These are phyloP conservation scores for Irena cyanogastra DNA, from an alignment of 2,113 vertebrate genomes.

Conservation along the genomic window DNA sequence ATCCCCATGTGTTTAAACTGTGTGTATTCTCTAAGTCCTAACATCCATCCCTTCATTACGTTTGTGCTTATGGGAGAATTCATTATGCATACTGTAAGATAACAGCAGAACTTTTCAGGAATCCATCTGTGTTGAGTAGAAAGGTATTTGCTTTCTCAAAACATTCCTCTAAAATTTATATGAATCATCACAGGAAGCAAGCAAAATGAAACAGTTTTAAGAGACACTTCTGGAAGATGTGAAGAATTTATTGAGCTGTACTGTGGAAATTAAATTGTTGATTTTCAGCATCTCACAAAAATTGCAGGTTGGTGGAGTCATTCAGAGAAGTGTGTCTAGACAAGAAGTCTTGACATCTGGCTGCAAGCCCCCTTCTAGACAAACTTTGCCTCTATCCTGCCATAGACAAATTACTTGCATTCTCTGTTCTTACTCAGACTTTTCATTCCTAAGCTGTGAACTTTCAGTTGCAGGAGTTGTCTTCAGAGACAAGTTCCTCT, in stretches of 20 bases:
- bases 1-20: background rate
- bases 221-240: background rate
- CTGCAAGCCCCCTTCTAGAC: background rate
- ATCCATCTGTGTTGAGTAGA: background rate
- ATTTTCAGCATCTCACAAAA: background rate
- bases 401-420: background rate
- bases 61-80: background rate
- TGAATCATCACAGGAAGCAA: background rate
- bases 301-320: background rate
- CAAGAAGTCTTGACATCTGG: background rate
- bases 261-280: background rate
- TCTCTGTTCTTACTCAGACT: background rate
- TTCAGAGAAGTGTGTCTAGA: background rate
- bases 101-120: background rate
- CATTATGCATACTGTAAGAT: background rate
- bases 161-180: background rate
- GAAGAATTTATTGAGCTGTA: background rate
- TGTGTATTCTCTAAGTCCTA: background rate
- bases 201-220: background rate
- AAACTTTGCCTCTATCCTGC: background rate
- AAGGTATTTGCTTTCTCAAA: background rate
- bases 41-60: background rate
- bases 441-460: background rate
- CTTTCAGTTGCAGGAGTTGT: background rate
- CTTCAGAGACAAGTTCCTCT: background rate